These are phyloP conservation scores for Hypselothyrea guttata DNA, from an alignment of 2,888 invertebrate species.

Conservation along the genomic window DNA sequence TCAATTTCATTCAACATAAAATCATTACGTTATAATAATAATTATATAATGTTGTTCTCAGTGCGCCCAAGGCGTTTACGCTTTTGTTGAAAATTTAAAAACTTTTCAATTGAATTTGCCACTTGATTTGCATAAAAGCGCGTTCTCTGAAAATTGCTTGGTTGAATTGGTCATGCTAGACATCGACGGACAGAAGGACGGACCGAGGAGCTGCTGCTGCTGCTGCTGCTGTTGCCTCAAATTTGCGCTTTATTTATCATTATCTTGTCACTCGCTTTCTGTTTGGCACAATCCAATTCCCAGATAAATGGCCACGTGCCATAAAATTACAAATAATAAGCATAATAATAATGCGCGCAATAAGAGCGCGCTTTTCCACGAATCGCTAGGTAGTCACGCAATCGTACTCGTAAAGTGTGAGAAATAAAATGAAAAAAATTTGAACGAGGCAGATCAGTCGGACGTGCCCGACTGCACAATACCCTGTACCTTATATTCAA, in stretches of 20 bases:
- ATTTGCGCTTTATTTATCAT: slow-evolving; percentile 33
- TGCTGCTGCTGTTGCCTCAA: slow-evolving; percentile 1
- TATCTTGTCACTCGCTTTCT: slow-evolving; percentile 28
- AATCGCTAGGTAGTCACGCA: slow-evolving; percentile 13
- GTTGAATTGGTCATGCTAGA: slow-evolving; percentile 12
- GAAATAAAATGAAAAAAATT: slow-evolving; percentile 9
- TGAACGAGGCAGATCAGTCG: slow-evolving; percentile 1
- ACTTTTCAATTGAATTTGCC: slow-evolving; percentile 47
- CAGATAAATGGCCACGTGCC: slow-evolving; percentile 50
- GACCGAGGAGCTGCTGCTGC: background rate
- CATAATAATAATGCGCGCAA: slow-evolving; percentile 10
- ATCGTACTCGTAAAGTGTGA: slow-evolving; percentile 15
- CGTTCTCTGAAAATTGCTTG: slow-evolving; percentile 11
- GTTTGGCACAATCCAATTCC: slow-evolving; percentile 40
- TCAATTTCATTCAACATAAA: too few relatives aligned
- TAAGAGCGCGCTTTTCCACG: background rate
- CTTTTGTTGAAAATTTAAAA: slow-evolving; percentile 10
- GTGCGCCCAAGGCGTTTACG: too few relatives aligned
- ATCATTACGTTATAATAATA: too few relatives aligned
- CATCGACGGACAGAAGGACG: too few relatives aligned
- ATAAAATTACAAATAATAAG: slow-evolving; percentile 56
- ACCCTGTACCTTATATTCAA: too few relatives aligned
- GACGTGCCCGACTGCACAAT: too few relatives aligned
- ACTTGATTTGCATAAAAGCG: slow-evolving; percentile 45
- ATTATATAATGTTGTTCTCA: too few relatives aligned